phyloP scores from a whole-genome alignment of 64 coral and sea anemone genomes.

The Dendrophyllia cribrosa region DNA sequence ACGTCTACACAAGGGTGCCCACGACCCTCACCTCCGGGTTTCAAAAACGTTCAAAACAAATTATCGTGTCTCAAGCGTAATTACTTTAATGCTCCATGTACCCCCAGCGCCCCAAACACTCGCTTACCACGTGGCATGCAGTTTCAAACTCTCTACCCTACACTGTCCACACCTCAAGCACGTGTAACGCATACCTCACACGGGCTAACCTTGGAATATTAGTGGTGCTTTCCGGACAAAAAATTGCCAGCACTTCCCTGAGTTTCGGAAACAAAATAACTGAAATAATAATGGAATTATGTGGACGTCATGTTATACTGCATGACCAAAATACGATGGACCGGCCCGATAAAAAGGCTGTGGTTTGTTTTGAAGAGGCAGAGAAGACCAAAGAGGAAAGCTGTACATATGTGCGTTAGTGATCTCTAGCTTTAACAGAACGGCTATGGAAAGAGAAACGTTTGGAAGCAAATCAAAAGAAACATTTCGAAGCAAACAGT shows the following conservation, averaged over 20 bases:
- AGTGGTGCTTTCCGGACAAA: neutral
- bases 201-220: neutral
- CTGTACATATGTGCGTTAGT: too few relatives aligned
- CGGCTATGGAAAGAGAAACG: neutral
- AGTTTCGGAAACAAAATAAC: neutral
- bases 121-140: neutral
- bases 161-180: too few relatives aligned
- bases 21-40: neutral
- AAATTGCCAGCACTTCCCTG: neutral
- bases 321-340: neutral
- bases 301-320: neutral
- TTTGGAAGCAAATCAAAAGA: neutral
- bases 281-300: neutral
- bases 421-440: neutral
- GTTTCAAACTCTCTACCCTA: neutral
- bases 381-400: too few relatives aligned
- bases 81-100: neutral
- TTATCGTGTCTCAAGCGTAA: neutral
- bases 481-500: neutral
- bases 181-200: neutral
- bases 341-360: neutral
- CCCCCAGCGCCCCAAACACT: neutral
- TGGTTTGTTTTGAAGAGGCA: neutral
- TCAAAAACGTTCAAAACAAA: slow-evolving; percentile 1
- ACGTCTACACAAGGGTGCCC: too few relatives aligned